phyloP scores from a whole-genome alignment of 2,113 vertebrate genomes.

The Bufo gargarizans region DNA sequence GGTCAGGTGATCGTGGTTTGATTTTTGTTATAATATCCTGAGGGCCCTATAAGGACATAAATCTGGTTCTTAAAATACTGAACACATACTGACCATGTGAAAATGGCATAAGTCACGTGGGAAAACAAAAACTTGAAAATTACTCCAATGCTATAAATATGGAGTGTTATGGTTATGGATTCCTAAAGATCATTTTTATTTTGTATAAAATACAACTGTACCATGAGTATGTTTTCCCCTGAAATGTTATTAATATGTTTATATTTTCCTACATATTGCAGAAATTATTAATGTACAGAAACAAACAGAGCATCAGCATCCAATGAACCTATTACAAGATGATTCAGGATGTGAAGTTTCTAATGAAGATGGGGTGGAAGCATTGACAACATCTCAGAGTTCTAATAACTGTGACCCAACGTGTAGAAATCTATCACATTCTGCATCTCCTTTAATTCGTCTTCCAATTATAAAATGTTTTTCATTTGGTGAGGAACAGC shows the following conservation, averaged over 20 bases:
- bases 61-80: no score
- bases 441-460: constrained; percentile 35
- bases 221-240: constrained; percentile 17
- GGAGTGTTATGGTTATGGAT: not conserved
- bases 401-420: constrained; percentile 54
- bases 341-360: constrained; percentile 77
- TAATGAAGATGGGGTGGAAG: constrained; percentile 65
- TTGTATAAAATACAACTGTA: not conserved
- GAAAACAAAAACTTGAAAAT: no score
- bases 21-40: no score
- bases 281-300: constrained; percentile 59
- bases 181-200: not conserved
- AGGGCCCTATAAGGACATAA: no score
- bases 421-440: not conserved
- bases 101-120: no score
- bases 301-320: constrained; percentile 44
- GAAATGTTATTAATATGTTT: constrained; percentile 58
- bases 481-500: constrained; percentile 36
- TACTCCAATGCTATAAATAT: not conserved
- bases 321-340: constrained; percentile 63
- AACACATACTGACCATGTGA: no score
- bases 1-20: no score
- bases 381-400: constrained; percentile 64
- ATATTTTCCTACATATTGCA: constrained; percentile 61
- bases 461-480: constrained; percentile 57